Evolutionary conservation across 92 coral and sea anemone genomes (phyloP), one percentile per base, ranked within the genome.

Genomic region (Zoanthus sociatus): DNA sequence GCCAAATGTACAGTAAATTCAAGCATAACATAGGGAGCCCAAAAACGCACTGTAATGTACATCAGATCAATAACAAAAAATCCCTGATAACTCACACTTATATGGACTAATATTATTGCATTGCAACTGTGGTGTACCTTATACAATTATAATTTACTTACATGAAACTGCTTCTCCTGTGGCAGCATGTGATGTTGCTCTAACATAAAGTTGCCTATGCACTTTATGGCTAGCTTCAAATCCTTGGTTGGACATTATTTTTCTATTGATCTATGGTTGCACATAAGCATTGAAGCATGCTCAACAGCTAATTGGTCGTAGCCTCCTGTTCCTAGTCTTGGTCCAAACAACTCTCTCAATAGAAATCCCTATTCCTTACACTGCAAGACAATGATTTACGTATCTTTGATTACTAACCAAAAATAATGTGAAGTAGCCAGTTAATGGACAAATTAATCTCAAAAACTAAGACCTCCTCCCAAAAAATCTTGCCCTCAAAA

Each of bases 351-450:
- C 32, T 82, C 73, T 48, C 56, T 82, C 32, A 83, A 64, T 61
- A 79, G 61, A 47, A 71, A 87, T n/a, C 78, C 71, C 77, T 45
- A 54, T 71, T 79, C 82, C 78, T 58, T 73, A 12, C 75, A 64
- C 90, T 79, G 42, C 14, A 55, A 55, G 13, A 55, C 61, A 55
- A 55, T 55, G 61, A 55, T 55, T 55, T 3, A 55, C 61, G 0
- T 55, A 55, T 55, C 61, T 10, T 55, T 55, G 61, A 55, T 3
- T 7, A 55, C 15, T 55, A 55, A 7, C 15, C 14, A 55, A 55
- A 55, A 55, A 55, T 55, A 55, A 55, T 55, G 61, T 55, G 61
- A 55, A 5, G 61, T 55, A 55, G 61, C 15, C 15, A 55, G 61
- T 55, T 55, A 55, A 55, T 55, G 13, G 13, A 55, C 61, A 55